phyloP scores from a whole-genome alignment of 2,113 vertebrate species.

The Phasianus colchicus region DNA sequence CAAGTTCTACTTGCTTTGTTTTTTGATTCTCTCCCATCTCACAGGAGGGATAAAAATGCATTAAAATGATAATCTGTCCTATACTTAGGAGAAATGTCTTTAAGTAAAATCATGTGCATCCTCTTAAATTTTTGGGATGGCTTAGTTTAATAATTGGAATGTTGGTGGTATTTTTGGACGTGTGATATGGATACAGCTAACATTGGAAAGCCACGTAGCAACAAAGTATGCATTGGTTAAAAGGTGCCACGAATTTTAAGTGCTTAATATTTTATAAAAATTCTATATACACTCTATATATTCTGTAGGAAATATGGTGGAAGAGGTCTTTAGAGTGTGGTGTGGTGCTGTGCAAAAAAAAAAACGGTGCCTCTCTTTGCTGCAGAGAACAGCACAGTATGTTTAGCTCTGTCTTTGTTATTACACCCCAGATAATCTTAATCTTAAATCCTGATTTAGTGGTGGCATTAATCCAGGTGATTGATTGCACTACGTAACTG shows the following conservation, averaged over 20 bases:
- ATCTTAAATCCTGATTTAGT: background rate
- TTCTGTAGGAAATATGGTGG: rapidly evolving
- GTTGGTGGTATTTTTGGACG: background rate
- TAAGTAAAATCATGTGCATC: background rate
- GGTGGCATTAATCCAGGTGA: background rate
- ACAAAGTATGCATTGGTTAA: background rate
- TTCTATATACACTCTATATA: background rate
- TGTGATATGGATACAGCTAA: background rate
- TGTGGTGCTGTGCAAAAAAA: background rate
- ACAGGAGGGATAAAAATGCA: background rate
- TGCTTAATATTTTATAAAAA: background rate
- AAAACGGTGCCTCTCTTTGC: background rate
- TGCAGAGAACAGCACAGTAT: background rate
- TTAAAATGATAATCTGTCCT: constrained; percentile 24
- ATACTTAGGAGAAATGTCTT: background rate
- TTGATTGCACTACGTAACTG: background rate
- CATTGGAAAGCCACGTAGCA: background rate
- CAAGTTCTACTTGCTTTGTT: no score
- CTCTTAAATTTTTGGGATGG: background rate
- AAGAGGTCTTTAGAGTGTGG: background rate
- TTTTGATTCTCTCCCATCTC: no score
- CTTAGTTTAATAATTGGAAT: background rate
- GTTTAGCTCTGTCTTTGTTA: background rate
- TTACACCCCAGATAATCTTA: background rate
- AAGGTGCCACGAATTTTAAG: background rate